phyloP scores from a whole-genome alignment of 2,113 vertebrate species.

The Trichechus manatus region DNA sequence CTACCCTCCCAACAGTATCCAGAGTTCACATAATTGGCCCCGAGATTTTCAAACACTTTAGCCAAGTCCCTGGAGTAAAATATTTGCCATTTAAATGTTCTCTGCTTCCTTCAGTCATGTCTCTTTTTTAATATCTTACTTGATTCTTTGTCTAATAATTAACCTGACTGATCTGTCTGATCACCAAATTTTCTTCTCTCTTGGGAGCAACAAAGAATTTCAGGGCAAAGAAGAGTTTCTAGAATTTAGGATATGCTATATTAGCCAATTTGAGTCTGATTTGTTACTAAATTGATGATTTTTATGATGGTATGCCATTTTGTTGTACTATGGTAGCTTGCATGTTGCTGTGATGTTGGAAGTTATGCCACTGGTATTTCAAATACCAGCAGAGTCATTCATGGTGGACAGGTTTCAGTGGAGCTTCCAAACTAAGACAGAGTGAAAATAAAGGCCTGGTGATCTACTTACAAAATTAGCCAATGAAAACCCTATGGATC shows the following conservation, averaged over 20 bases:
- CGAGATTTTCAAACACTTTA: conserved; percentile 65
- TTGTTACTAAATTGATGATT: not conserved
- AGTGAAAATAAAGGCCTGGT: not conserved
- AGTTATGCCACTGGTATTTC: too few species aligned
- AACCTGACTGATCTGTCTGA: not conserved
- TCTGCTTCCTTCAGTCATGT: not conserved
- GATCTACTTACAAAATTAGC: not conserved
- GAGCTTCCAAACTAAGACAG: not conserved
- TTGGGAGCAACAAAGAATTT: not conserved
- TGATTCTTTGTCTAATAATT: conserved; percentile 40
- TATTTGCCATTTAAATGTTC: conserved; percentile 38
- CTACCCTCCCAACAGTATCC: conserved; percentile 1
- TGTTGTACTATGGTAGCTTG: too few species aligned
- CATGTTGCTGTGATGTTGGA: too few species aligned
- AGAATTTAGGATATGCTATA: not conserved
- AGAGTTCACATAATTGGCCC: conserved; percentile 73
- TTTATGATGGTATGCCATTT: not conserved
- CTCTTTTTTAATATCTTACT: conserved; percentile 46
- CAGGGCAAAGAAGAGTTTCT: not conserved
- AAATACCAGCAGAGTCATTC: too few species aligned
- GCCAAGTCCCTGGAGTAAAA: conserved; percentile 56
- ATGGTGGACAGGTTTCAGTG: too few species aligned
- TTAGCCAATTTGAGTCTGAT: not conserved
- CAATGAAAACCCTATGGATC: not conserved
- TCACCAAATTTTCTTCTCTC: not conserved